A percentile compares a stretch with the other conserved stretches of the same genome.
phyloP scores from a whole-genome alignment of 2,888 invertebrate genomes.

The Agelastica alni region DNA sequence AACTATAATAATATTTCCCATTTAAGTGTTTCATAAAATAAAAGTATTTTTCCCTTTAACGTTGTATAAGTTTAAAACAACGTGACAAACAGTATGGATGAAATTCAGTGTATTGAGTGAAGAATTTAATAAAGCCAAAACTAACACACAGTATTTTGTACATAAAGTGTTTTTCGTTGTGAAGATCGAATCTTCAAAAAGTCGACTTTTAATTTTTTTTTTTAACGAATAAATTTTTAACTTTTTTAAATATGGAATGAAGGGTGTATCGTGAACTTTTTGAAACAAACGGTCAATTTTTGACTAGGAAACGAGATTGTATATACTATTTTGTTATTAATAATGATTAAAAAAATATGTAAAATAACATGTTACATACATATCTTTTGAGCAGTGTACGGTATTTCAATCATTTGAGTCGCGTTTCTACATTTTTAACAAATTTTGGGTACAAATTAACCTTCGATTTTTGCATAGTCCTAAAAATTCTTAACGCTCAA shows the following conservation, averaged over 20 bases:
- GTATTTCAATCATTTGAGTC: slow-evolving; percentile 25
- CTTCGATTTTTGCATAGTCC: no score
- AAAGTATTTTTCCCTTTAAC: no score
- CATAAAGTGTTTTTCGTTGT: slow-evolving; percentile 20
- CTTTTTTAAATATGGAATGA: not conserved
- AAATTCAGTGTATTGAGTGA: not conserved
- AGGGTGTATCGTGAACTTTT: slow-evolving; percentile 13
- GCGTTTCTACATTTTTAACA: not conserved
- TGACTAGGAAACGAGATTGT: slow-evolving; percentile 38
- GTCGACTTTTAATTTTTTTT: slow-evolving; percentile 1
- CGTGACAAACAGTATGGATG: no score
- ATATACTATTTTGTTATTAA: slow-evolving; percentile 42
- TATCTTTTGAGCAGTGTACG: slow-evolving; percentile 53
- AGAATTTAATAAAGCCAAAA: slow-evolving; percentile 14
- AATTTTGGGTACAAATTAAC: no score
- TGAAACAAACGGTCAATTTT: slow-evolving; percentile 17
- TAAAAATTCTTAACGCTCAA: no score
- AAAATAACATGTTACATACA: slow-evolving; percentile 44
- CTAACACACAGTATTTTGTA: slow-evolving; percentile 22
- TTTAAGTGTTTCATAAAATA: no score
- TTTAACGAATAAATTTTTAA: slow-evolving; percentile 6
- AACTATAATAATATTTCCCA: no score
- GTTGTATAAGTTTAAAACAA: no score
- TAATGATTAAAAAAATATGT: slow-evolving; percentile 37
- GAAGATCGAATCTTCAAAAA: slow-evolving; percentile 17